Conservation (phyloP, 2,888 invertebrate species). For the Torymus auratus region DNA sequence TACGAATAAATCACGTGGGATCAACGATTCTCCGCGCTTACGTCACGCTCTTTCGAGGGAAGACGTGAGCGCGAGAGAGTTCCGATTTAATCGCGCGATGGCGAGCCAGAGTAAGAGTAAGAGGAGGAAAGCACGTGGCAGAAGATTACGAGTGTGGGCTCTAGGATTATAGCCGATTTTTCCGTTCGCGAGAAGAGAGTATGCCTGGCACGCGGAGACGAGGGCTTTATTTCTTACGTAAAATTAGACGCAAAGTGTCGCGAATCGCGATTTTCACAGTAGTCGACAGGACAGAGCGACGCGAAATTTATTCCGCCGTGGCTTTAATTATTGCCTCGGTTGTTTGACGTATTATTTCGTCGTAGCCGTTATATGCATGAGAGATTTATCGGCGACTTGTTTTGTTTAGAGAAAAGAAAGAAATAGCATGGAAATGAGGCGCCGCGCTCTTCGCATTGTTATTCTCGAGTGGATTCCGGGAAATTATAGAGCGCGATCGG, state of each 20-base stretch:
- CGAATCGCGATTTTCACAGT: conserved; percentile 46
- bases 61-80: conserved; percentile 26
- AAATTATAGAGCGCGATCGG: too few species aligned
- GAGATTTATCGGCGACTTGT: too few species aligned
- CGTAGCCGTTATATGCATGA: neutral
- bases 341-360: conserved; percentile 17
- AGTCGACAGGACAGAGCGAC: conserved; percentile 5
- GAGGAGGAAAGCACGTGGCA: neutral
- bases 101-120: conserved; percentile 29
- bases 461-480: too few species aligned
- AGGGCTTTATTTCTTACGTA: conserved; percentile 30
- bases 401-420: too few species aligned
- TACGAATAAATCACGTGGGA: conserved; percentile 69
- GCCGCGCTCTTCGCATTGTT: too few species aligned
- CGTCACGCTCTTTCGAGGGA: conserved; percentile 65
- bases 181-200: neutral
- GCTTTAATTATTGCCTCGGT: conserved; percentile 38
- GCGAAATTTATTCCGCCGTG: conserved; percentile 23
- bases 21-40: conserved; percentile 67
- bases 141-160: conserved; percentile 22
- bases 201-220: neutral
- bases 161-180: conserved; percentile 48
- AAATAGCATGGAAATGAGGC: too few species aligned
- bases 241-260: conserved; percentile 44
- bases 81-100: conserved; percentile 61